Evolutionary conservation across 2,888 invertebrate genomes (phyloP).

Genomic region (Odontocerum albicorne): DNA sequence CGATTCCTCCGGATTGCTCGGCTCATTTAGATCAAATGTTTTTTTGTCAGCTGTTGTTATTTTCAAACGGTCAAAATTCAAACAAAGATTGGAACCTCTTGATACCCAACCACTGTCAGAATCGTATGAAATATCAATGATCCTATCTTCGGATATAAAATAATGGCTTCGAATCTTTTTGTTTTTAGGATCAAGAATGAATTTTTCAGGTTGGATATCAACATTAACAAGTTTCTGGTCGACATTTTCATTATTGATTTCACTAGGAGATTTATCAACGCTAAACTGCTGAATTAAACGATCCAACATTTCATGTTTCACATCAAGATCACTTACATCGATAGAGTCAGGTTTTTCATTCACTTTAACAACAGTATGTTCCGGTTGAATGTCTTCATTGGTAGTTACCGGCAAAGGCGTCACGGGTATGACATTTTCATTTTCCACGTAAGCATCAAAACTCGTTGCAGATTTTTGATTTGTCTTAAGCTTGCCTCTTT

Average conservation of each 20-base stretch:
- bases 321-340: slow-evolving; percentile 29
- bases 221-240: neutral
- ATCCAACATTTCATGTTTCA: slow-evolving; percentile 23
- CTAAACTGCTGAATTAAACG: slow-evolving; percentile 26
- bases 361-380: no score
- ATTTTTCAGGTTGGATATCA: slow-evolving; percentile 40
- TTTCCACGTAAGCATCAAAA: slow-evolving; percentile 1
- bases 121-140: slow-evolving; percentile 50
- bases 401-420: neutral
- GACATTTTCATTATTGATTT: slow-evolving; percentile 3
- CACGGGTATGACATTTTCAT: neutral
- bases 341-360: slow-evolving; percentile 10
- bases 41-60: slow-evolving; percentile 15
- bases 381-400: neutral
- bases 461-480: neutral
- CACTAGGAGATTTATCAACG: slow-evolving; percentile 31
- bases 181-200: slow-evolving; percentile 46
- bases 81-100: slow-evolving; percentile 37
- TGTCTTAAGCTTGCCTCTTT: neutral
- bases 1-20: no score
- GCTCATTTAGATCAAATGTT: neutral
- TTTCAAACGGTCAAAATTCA: slow-evolving; percentile 30
- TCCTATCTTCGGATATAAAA: slow-evolving; percentile 48
- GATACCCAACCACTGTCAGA: slow-evolving; percentile 51
- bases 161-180: slow-evolving; percentile 47